Conservation (phyloP, 2,797 vertebrate species). For the Acipenser oxyrinchus region DNA sequence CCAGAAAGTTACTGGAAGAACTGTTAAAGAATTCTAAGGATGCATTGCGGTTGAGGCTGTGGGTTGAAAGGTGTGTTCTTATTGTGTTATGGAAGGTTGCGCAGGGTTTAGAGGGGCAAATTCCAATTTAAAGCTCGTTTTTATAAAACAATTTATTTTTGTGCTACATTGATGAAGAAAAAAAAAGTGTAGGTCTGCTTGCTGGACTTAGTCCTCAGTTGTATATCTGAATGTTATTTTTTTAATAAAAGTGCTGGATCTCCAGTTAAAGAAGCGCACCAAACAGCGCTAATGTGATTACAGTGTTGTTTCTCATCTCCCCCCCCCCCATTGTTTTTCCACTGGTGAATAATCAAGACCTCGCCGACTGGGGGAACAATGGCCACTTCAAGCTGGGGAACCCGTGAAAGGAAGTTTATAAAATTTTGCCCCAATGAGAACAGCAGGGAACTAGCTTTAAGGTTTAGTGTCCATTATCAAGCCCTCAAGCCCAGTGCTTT, state of each 20-base stretch:
- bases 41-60: no score
- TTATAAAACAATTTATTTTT: no score
- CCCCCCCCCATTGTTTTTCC: conserved; percentile 33
- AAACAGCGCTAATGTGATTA: conserved; percentile 33
- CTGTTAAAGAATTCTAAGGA: no score
- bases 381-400: conserved; percentile 32
- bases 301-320: conserved; percentile 33
- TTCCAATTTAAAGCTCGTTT: no score
- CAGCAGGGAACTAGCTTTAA: conserved; percentile 33
- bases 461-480: conserved; percentile 35
- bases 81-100: no score
- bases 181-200: no score
- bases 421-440: conserved; percentile 38
- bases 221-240: conserved; percentile 18
- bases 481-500: conserved; percentile 28
- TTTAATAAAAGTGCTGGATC: conserved; percentile 3
- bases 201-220: neutral
- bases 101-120: no score
- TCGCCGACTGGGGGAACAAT: conserved; percentile 31
- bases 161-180: no score
- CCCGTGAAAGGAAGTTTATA: conserved; percentile 42
- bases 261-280: conserved; percentile 21
- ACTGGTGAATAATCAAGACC: conserved; percentile 32
- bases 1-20: no score
- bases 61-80: no score